Conservation (phyloP, 1,140 invertebrate genomes). For the Cardiocondyla obscurior region DNA sequence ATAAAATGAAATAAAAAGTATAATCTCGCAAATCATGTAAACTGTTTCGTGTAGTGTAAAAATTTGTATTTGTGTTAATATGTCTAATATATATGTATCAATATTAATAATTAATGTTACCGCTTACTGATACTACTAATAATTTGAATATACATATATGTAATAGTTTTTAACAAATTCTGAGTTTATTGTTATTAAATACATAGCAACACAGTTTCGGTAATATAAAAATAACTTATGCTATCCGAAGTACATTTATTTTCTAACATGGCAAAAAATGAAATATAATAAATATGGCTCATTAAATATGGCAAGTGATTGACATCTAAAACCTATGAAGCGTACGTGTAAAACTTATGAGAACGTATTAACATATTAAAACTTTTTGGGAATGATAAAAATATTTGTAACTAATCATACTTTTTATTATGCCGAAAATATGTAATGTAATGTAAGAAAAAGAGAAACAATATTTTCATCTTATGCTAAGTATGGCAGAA, state of each 20-base stretch:
- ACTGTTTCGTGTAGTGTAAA: slow-evolving; percentile 83
- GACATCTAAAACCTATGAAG: not conserved
- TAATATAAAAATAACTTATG: slow-evolving; percentile 19
- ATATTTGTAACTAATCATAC: not conserved
- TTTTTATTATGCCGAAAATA: not conserved
- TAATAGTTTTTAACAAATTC: not conserved
- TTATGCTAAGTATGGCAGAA: not conserved
- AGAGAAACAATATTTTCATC: not conserved
- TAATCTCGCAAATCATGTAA: slow-evolving; percentile 74
- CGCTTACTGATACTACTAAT: not conserved
- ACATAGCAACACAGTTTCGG: slow-evolving; percentile 12
- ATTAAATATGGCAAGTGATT: not conserved
- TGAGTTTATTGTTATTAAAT: slow-evolving; percentile 36
- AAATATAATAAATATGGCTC: not conserved
- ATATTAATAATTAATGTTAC: not conserved
- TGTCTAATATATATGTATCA: not conserved
- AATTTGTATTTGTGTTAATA: slow-evolving; percentile 87
- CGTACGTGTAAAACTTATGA: not conserved
- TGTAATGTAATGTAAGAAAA: slow-evolving; percentile 21
- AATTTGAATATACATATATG: not conserved
- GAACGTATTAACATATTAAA: not conserved
- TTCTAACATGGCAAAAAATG: slow-evolving; percentile 27
- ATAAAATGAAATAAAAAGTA: too few species aligned
- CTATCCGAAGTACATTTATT: not conserved
- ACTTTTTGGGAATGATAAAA: not conserved